Evolutionary conservation across 2,113 vertebrate species (phyloP), one percentile per base, ranked within the genome.

Genomic region (Panthera leo): DNA sequence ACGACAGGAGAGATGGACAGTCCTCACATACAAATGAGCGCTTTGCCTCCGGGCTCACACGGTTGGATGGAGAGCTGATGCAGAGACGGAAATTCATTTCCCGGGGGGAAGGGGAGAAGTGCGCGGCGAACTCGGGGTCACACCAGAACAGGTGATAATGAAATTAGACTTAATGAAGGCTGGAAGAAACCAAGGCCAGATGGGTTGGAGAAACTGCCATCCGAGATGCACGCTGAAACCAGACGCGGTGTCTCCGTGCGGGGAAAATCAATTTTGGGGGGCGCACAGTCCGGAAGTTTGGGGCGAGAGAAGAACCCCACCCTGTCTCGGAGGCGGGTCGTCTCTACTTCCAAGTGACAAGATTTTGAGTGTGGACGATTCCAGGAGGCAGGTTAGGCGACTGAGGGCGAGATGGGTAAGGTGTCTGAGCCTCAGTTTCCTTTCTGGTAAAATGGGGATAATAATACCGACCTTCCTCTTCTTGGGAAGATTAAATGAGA

Each of bases 131-230:
- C 97, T 96, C 96, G 86, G 97, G 98, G 98, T 99, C 98, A 98
- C 96, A 96, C 97, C 95, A 95, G 99, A 98, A 99, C 97, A 99
- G 99, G 98, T 98, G 98, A 98, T 98, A 99, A 99, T 99, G 98
- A 98, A 98, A 98, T 99, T 98, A 98, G 98, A 98, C 97, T 97
- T 99, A 98, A 99, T 98, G 98, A 98, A 98, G 98, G 98, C 98
- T 98, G 98, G 96, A 98, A 98, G 97, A 96, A 96, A 94, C 89
- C 27, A 36, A 89, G 92, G 91, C 97, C 98, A 98, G 98, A 98
- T 99, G 98, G 98, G 90, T 68, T 83, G 97, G 96, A 31, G 70
- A 61, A 76, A 78, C 89, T 85, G 89, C 82, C 88, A 94, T 90
- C 85, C 88, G 95, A 97, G 97, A 90, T 18, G 63, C 89, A 68